These are phyloP conservation scores for Coecobrya sp. DNA, from an alignment of 2,888 invertebrate species.

Conservation along the genomic window DNA sequence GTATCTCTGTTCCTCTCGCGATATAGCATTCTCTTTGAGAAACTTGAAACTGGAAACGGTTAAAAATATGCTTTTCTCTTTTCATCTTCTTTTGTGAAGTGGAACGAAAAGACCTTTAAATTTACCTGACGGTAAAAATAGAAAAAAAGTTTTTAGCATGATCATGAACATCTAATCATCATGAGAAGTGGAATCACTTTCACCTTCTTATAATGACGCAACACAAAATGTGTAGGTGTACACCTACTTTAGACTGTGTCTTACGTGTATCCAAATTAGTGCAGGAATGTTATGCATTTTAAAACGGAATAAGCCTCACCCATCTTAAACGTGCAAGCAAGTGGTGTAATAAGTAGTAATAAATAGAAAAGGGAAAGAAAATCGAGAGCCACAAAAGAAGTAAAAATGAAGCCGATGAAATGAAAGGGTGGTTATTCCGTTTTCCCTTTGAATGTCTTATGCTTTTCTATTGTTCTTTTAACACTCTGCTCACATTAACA, in stretches of 20 bases:
- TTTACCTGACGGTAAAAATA: background rate
- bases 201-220: background rate
- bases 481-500: constrained; percentile 55
- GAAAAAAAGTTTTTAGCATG: background rate
- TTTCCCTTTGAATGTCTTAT: background rate
- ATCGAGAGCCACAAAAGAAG: background rate
- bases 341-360: background rate
- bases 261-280: constrained; percentile 42
- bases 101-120: constrained; percentile 24
- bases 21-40: background rate
- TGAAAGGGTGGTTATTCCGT: constrained; percentile 1
- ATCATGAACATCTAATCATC: background rate
- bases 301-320: background rate
- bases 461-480: background rate
- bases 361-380: constrained; percentile 50
- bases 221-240: background rate
- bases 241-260: background rate
- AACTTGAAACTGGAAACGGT: constrained; percentile 19
- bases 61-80: background rate
- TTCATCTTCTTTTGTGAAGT: background rate
- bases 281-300: constrained; percentile 62
- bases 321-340: background rate
- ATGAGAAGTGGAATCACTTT: background rate
- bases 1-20: background rate
- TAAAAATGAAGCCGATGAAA: background rate